Conservation (phyloP, 2,888 invertebrate genomes). For the Thecophora atra region DNA sequence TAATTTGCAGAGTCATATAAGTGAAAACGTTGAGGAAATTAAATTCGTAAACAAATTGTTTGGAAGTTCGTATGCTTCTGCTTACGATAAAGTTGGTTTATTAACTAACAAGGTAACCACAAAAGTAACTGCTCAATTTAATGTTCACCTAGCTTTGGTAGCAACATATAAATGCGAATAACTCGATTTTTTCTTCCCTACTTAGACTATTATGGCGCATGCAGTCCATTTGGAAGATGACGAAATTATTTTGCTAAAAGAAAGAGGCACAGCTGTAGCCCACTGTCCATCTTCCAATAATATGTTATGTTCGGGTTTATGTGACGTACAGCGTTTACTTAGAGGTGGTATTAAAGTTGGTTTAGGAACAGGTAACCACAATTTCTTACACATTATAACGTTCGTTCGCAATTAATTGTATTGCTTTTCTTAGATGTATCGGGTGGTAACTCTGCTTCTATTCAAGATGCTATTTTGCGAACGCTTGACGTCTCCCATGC, state of each 20-base stretch:
- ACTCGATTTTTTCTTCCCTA: constrained; percentile 12
- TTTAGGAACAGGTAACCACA: constrained; percentile 79
- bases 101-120: constrained; percentile 76
- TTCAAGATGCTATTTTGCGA: constrained; percentile 78
- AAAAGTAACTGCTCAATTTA: too few species aligned
- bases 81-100: constrained; percentile 79
- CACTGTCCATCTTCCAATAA: constrained; percentile 92
- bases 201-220: constrained; percentile 80
- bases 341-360: constrained; percentile 77
- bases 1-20: constrained; percentile 81
- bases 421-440: constrained; percentile 75
- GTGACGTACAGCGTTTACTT: constrained; percentile 76
- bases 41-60: constrained; percentile 71
- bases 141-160: too few species aligned
- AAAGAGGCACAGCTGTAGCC: constrained; percentile 75
- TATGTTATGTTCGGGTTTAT: constrained; percentile 81
- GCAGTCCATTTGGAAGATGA: constrained; percentile 77
- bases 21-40: constrained; percentile 82
- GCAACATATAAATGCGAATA: too few species aligned
- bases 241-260: constrained; percentile 74
- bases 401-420: background rate
- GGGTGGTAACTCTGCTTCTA: constrained; percentile 81
- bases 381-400: constrained; percentile 28
- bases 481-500: constrained; percentile 79
- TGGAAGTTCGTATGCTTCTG: constrained; percentile 74